phyloP scores from a whole-genome alignment of 2,113 vertebrate genomes.

The Trogon surrucura region DNA sequence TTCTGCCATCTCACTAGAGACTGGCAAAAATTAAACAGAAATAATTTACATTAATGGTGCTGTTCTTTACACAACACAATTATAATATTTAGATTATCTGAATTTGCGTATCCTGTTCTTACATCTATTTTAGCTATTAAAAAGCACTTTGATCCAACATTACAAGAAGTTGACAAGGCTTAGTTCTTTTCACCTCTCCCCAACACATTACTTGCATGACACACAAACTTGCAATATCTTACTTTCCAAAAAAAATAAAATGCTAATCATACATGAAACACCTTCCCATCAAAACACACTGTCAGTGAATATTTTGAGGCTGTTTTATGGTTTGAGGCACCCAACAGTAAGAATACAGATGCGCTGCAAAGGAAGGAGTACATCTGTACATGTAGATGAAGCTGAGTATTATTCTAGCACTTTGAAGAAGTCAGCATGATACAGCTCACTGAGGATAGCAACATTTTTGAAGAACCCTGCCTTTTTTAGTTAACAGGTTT shows the following conservation, averaged over 20 bases:
- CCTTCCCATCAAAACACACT: background rate
- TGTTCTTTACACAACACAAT: background rate
- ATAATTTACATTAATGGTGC: background rate
- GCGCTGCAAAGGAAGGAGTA: background rate
- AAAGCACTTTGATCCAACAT: background rate
- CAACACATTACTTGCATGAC: background rate
- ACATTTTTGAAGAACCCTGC: background rate
- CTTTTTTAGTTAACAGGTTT: background rate
- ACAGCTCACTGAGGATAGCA: background rate
- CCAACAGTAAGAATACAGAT: fast-evolving
- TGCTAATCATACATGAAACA: background rate
- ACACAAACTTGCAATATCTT: background rate
- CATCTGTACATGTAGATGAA: background rate
- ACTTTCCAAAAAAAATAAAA: background rate
- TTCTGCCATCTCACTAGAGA: background rate
- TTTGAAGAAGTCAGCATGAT: background rate
- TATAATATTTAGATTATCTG: background rate
- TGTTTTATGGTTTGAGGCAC: background rate
- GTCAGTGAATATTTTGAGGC: background rate
- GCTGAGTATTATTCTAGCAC: background rate
- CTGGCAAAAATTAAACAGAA: background rate
- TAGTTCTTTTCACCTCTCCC: background rate
- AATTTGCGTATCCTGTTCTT: background rate
- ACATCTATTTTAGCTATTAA: background rate
- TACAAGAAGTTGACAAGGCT: background rate